Evolutionary conservation across 1,140 invertebrate species (phyloP), one percentile per base, ranked within the genome.

Genomic region (Maconellicoccus hirsutus): DNA sequence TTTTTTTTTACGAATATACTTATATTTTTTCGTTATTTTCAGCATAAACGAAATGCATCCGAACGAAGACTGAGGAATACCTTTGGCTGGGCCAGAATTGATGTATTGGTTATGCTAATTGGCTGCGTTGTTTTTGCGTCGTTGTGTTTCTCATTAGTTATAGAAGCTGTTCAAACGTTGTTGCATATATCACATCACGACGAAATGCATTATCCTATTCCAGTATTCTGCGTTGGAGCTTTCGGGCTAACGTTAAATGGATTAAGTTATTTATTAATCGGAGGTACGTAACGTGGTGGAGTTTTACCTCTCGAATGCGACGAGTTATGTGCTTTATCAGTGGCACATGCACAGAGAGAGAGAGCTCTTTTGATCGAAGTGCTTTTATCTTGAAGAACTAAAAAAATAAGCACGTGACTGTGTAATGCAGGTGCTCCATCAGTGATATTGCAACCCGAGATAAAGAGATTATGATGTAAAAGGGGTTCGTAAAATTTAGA

Each of bases 11-110:
- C n/a, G n/a, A n/a, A n/a, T n/a, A 10, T 19, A 22, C 19, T 12
- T 16, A 16, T 25, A 23, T 66, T 66, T 10, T 23, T 33, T 12
- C 29, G 29, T 33, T 33, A 12, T 52, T 70, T 71, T 10, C 33
- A 73, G 73, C 71, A 61, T 23, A 52, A n/a, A 29, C 71, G 70
- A 8, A 70, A 27, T 0, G 70, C 33, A 33, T 71, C 33, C 1
- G 87, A 91, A 73, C 84, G 84, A 23, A 84, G 85, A 71, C 82
- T 94, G 72, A 86, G 87, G 59, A 94, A 94, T 78, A 96, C 92
- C 0, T 96, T 96, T 74, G 93, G 93, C 0, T 96, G 92, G 92
- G 90, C 91, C 0, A 83, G 93, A 70, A 89, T 94, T 26, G 91
- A 94, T 75, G 87, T 95, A 0, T 79, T 94, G 4, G 89, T 87